Conservation (phyloP, 2,113 vertebrate genomes). For the Gymnocephalus cernua region DNA sequence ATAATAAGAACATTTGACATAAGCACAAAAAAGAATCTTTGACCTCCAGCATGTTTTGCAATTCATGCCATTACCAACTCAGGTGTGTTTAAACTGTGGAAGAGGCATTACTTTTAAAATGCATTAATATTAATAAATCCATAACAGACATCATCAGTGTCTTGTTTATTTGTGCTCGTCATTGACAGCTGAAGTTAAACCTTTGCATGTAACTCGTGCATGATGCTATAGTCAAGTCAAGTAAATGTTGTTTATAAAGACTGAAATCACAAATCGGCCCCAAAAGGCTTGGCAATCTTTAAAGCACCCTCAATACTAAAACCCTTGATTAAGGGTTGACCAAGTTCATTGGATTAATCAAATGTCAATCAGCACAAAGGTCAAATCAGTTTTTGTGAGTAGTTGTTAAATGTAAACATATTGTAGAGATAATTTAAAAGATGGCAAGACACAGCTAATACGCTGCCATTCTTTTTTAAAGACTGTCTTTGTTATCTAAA, state of each 20-base stretch:
- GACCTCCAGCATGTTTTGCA: background rate
- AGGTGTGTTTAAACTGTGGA: background rate
- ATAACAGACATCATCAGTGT: background rate
- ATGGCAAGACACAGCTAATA: background rate
- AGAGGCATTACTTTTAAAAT: background rate
- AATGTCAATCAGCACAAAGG: background rate
- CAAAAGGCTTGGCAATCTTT: background rate
- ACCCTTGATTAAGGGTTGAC: background rate
- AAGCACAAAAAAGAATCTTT: slow-evolving; percentile 5
- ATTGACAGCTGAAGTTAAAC: background rate
- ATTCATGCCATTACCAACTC: background rate
- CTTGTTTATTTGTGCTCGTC: background rate
- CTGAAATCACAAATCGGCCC: background rate
- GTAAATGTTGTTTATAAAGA: background rate
- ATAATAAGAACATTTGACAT: background rate
- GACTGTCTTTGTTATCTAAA: background rate
- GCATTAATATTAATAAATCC: background rate
- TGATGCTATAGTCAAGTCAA: background rate
- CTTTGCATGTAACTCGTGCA: background rate
- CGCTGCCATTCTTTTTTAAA: background rate
- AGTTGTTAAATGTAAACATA: background rate
- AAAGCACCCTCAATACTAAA: background rate
- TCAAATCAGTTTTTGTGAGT: background rate
- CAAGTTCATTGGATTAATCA: background rate
- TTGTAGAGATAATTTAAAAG: background rate